Evolutionary conservation across 1,140 invertebrate genomes (phyloP).

Genomic region (Zaprionus ornatus): DNA sequence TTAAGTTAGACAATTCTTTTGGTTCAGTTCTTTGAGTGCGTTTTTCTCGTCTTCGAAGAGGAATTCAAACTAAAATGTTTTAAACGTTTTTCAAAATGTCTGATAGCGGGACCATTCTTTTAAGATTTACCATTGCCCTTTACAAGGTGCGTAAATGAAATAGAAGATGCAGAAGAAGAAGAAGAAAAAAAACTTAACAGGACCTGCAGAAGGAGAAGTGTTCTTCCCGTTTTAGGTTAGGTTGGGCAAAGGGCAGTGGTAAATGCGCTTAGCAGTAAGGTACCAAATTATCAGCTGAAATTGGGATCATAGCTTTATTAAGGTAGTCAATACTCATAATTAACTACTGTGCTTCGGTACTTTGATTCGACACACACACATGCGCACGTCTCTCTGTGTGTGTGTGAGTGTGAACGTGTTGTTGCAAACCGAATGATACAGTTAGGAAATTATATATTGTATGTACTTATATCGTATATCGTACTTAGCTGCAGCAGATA

Average conservation of each 20-base stretch:
- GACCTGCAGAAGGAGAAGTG: background rate
- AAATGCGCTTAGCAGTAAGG: conserved; percentile 84
- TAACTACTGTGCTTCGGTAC: conserved; percentile 43
- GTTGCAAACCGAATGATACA: conserved; percentile 15
- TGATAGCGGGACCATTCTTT: conserved; percentile 84
- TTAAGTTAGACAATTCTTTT: conserved; percentile 51
- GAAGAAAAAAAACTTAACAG: background rate
- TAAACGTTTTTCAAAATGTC: conserved; percentile 84
- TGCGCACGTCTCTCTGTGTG: background rate
- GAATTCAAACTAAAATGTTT: conserved; percentile 77
- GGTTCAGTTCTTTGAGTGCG: conserved; percentile 60
- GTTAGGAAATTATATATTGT: conserved; percentile 24
- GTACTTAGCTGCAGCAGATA: conserved; percentile 39
- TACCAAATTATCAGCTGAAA: conserved; percentile 84
- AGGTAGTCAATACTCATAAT: conserved; percentile 82
- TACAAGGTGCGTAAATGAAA: conserved; percentile 11
- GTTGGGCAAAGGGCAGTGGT: conserved; percentile 78
- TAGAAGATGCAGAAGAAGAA: background rate
- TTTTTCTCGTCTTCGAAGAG: conserved; percentile 65
- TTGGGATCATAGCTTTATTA: conserved; percentile 85
- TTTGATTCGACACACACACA: conserved; percentile 12
- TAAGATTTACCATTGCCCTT: conserved; percentile 84
- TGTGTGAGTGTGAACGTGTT: conserved; percentile 27
- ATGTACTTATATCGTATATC: conserved; percentile 10
- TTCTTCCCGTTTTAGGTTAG: background rate